A percentile compares a stretch with the other conserved stretches of the same genome.
Evolutionary conservation across 2,888 invertebrate species (phyloP).

Genomic region (Podotricha telesiphe): DNA sequence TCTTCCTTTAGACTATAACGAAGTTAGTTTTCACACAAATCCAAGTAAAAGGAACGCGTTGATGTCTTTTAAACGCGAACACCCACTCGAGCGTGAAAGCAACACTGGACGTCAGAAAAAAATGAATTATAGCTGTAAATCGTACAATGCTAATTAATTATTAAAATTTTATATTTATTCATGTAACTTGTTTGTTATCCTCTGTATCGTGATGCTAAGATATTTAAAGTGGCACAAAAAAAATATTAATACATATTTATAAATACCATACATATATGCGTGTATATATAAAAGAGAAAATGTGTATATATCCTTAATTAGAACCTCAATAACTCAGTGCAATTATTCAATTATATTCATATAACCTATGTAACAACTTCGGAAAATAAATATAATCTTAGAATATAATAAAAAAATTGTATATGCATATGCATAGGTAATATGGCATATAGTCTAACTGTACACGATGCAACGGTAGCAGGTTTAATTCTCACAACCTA

Average conservation of each 20-base stretch:
- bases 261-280: background rate
- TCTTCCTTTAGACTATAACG: conserved; percentile 4
- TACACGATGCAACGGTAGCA: no score
- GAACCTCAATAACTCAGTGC: background rate
- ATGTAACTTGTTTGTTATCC: background rate
- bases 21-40: background rate
- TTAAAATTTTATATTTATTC: conserved; percentile 23
- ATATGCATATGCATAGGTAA: no score
- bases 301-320: background rate
- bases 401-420: no score
- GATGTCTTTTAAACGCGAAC: conserved; percentile 55
- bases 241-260: background rate
- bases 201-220: background rate
- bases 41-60: conserved; percentile 49
- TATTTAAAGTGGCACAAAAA: background rate
- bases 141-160: background rate
- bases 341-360: background rate
- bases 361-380: no score
- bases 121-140: conserved; percentile 21
- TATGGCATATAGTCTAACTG: no score
- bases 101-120: conserved; percentile 11
- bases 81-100: conserved; percentile 26
- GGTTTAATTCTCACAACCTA: no score
- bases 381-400: no score
- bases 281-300: background rate